Percentiles rank a stretch among this genome's conserved stretches.
Conservation (phyloP, 2,888 invertebrate species). For the Cheilosia vernalis region DNA sequence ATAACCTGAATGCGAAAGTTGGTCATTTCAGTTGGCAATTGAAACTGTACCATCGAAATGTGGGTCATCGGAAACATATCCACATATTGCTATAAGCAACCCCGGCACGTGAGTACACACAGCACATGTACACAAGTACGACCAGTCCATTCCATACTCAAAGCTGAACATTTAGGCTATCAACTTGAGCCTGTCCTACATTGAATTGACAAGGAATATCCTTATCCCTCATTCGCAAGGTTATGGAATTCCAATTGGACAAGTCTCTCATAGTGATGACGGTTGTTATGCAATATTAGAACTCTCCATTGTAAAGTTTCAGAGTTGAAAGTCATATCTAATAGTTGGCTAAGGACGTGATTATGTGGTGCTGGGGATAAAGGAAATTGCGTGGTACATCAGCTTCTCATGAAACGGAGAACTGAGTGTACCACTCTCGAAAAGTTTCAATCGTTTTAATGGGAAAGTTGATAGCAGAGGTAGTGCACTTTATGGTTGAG, state of each 20-base stretch:
- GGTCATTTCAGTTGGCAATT: no score
- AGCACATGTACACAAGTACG: no score
- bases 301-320: background rate
- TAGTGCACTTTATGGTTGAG: background rate
- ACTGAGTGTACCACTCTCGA: background rate
- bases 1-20: no score
- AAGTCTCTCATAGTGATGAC: background rate
- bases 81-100: no score
- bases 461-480: background rate
- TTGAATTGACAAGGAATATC: background rate
- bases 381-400: slow-evolving; percentile 5
- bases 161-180: background rate
- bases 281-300: background rate
- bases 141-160: no score
- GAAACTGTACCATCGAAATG: no score
- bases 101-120: no score
- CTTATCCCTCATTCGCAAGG: background rate
- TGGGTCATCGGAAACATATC: no score
- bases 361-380: slow-evolving; percentile 2
- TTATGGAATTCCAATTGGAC: background rate
- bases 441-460: background rate
- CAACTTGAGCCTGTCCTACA: background rate
- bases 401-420: background rate
- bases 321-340: background rate
- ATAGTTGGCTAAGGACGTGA: slow-evolving; percentile 7